A percentile compares a stretch with the other conserved stretches of the same genome.
Conservation (phyloP, 2,797 vertebrate species). For the Sebastes baramenuke region DNA sequence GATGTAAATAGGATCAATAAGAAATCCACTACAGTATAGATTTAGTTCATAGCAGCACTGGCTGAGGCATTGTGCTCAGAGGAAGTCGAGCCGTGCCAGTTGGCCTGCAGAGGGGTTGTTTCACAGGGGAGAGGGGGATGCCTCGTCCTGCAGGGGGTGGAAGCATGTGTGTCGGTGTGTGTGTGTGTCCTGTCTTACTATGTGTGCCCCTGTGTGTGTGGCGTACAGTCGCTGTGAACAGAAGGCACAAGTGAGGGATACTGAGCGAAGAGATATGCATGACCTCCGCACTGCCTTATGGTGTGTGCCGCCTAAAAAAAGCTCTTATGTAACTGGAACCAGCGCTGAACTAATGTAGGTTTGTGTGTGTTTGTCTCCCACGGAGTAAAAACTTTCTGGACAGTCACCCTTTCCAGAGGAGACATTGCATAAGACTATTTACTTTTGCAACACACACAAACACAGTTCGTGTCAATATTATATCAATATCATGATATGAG, state of each 20-base stretch:
- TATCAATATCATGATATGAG: too few species aligned
- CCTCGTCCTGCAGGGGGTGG: conserved; percentile 63
- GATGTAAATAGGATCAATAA: conserved; percentile 40
- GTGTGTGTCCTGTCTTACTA: conserved; percentile 15
- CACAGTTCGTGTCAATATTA: too few species aligned
- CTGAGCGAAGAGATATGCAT: conserved; percentile 58
- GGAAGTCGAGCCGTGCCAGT: conserved; percentile 71
- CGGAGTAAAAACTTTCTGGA: conserved; percentile 59
- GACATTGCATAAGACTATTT: conserved; percentile 67
- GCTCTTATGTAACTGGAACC: conserved; percentile 65
- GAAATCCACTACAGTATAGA: conserved; percentile 7
- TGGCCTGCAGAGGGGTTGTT: conserved; percentile 67
- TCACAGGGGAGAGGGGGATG: conserved; percentile 63
- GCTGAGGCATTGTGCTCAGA: conserved; percentile 44
- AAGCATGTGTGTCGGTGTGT: conserved; percentile 8
- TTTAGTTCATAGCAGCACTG: conserved; percentile 50
- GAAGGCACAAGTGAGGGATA: conserved; percentile 68
- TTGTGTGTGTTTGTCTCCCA: conserved; percentile 66
- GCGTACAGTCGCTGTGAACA: conserved; percentile 61
- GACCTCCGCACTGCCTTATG: conserved; percentile 67
- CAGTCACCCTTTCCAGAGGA: conserved; percentile 48
- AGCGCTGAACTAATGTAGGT: conserved; percentile 56
- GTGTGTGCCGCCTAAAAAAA: conserved; percentile 53
- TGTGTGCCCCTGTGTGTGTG: conserved; percentile 22
- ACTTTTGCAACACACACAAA: conserved; percentile 34